A percentile compares a stretch with the other conserved stretches of the same genome.
Conservation (phyloP, 2,888 invertebrate genomes). For the Volucella inflata region DNA sequence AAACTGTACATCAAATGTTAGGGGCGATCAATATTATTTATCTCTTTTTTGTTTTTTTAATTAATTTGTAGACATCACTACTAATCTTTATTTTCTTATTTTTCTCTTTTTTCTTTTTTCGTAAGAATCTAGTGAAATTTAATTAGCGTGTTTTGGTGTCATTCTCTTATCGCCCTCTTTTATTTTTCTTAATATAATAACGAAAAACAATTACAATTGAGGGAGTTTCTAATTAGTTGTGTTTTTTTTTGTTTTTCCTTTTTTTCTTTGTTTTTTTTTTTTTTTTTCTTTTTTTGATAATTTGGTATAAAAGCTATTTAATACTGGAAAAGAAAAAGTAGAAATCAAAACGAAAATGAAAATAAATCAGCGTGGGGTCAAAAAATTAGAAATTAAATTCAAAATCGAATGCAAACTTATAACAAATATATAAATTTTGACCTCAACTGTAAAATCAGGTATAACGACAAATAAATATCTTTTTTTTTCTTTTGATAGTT, state of each 20-base stretch:
- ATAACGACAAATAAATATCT: slow-evolving; percentile 7
- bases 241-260: too few species aligned
- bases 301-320: slow-evolving; percentile 62
- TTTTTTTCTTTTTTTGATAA: slow-evolving; percentile 18
- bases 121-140: slow-evolving; percentile 20
- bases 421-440: slow-evolving; percentile 50
- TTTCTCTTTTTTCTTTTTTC: slow-evolving; percentile 26
- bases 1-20: slow-evolving; percentile 65
- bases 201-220: slow-evolving; percentile 34
- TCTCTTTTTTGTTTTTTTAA: background rate
- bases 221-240: background rate
- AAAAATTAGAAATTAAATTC: slow-evolving; percentile 42
- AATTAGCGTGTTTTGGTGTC: slow-evolving; percentile 36
- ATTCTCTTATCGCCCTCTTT: slow-evolving; percentile 56
- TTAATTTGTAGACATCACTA: slow-evolving; percentile 62
- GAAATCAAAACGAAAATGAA: slow-evolving; percentile 23
- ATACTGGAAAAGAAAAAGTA: slow-evolving; percentile 49
- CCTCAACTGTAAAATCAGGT: slow-evolving; percentile 62
- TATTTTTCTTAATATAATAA: slow-evolving; percentile 21
- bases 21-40: slow-evolving; percentile 54
- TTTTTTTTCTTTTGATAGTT: slow-evolving; percentile 16
- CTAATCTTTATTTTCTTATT: slow-evolving; percentile 48
- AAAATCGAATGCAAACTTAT: slow-evolving; percentile 19
- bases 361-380: slow-evolving; percentile 18
- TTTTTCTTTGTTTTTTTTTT: too few species aligned